Evolutionary conservation across 2,113 vertebrate species (phyloP).

Genomic region (Aptenodytes forsteri): DNA sequence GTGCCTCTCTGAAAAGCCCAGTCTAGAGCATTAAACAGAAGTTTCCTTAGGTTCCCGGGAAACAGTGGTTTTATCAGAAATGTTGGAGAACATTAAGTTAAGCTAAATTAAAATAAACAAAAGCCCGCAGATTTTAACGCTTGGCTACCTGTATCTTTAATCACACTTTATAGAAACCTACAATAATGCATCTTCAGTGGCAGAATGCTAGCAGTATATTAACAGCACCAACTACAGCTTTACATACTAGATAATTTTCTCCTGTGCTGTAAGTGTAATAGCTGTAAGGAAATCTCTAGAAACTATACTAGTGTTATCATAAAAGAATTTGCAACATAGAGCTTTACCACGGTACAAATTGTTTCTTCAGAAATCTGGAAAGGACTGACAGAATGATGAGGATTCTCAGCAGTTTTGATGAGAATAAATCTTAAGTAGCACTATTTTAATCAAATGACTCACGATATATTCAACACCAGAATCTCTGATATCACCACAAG

Average conservation of each 20-base stretch:
- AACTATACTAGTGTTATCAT: background rate
- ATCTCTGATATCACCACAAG: background rate
- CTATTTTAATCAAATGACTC: constrained; percentile 63
- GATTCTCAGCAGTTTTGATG: constrained; percentile 3
- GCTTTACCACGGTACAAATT: background rate
- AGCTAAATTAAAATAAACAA: background rate
- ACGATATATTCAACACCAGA: constrained; percentile 34
- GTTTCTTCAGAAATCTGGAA: constrained; percentile 10
- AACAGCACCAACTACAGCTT: background rate
- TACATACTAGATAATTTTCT: no score
- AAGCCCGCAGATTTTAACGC: background rate
- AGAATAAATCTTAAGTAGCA: constrained; percentile 23
- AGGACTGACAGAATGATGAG: constrained; percentile 24
- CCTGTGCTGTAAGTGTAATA: background rate
- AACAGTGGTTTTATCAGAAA: background rate
- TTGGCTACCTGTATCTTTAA: background rate
- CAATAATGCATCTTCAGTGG: background rate
- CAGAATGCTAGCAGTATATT: background rate
- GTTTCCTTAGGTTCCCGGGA: background rate
- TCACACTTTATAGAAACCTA: background rate
- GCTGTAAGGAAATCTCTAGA: background rate
- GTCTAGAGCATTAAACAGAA: background rate
- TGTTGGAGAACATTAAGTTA: background rate
- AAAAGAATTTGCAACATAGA: background rate
- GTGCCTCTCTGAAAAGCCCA: background rate